Percentiles rank a stretch among this genome's conserved stretches.
Conservation (phyloP, 1,140 invertebrate genomes). For the Megalopta genalis region DNA sequence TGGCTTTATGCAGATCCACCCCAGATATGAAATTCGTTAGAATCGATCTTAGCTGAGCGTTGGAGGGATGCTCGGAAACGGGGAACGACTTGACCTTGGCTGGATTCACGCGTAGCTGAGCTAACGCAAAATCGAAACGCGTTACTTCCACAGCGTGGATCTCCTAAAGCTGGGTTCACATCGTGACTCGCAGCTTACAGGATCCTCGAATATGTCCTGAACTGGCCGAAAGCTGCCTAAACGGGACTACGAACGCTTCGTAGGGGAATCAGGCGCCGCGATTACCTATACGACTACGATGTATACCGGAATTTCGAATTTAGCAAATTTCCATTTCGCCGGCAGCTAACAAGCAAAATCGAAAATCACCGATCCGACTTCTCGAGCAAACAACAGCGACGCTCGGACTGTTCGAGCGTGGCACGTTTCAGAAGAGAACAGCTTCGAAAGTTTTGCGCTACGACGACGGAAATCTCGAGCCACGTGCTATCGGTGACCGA, state of each 20-base stretch:
- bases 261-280: background rate
- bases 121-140: constrained; percentile 81
- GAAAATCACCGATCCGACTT: background rate
- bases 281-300: background rate
- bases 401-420: too few relatives aligned
- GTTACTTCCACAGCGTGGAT: constrained; percentile 80
- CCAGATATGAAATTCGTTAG: constrained; percentile 64
- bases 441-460: too few relatives aligned
- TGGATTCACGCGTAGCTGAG: constrained; percentile 80
- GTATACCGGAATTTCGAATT: too few relatives aligned
- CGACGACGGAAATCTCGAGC: background rate
- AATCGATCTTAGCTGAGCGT: constrained; percentile 66
- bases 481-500: background rate
- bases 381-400: too few relatives aligned
- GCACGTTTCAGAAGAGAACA: too few relatives aligned
- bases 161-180: constrained; percentile 79
- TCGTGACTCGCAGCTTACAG: constrained; percentile 65
- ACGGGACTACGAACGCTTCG: background rate
- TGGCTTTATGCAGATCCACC: constrained; percentile 45
- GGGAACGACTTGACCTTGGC: constrained; percentile 80
- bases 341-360: background rate
- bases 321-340: too few relatives aligned
- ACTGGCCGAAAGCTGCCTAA: background rate
- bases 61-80: constrained; percentile 70
- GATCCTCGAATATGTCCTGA: constrained; percentile 16